Evolutionary conservation across 2,888 invertebrate species (phyloP).

Genomic region (Laspeyria flexula): DNA sequence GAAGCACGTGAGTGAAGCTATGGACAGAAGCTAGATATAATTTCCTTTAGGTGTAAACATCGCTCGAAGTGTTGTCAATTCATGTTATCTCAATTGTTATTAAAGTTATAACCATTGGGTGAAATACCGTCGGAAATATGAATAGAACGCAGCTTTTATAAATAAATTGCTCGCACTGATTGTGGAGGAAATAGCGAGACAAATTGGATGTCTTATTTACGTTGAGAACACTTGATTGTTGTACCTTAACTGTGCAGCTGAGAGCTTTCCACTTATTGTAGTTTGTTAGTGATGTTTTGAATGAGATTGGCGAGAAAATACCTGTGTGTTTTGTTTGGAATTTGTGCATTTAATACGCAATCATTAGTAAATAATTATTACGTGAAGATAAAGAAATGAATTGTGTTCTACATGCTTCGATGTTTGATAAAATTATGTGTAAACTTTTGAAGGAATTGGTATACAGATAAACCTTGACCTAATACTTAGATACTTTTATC

Average conservation of each 20-base stretch:
- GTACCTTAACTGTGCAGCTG: slow-evolving; percentile 1
- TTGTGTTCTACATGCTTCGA: too few species aligned
- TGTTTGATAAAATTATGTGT: too few species aligned
- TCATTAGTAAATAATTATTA: too few species aligned
- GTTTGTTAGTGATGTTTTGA: neutral
- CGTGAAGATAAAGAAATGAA: too few species aligned
- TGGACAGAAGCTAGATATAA: too few species aligned
- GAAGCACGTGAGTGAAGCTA: too few species aligned
- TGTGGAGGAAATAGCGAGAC: slow-evolving; percentile 30
- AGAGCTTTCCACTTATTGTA: neutral
- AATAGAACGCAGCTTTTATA: slow-evolving; percentile 35
- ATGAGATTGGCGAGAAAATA: neutral
- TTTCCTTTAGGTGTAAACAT: too few species aligned
- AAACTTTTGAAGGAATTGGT: too few species aligned
- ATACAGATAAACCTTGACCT: too few species aligned
- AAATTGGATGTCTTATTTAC: slow-evolving; percentile 41
- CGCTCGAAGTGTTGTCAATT: neutral
- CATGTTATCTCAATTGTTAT: slow-evolving; percentile 20
- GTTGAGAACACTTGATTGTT: slow-evolving; percentile 26
- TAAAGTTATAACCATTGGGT: slow-evolving; percentile 28
- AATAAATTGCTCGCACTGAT: slow-evolving; percentile 39
- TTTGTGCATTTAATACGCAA: too few species aligned
- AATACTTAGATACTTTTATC: too few species aligned
- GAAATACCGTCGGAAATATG: slow-evolving; percentile 33
- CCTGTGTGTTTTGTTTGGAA: neutral